Evolutionary conservation across 92 coral and sea anemone species (phyloP), one percentile per base, ranked within the genome.

Genomic region (Plumapathes pennacea): DNA sequence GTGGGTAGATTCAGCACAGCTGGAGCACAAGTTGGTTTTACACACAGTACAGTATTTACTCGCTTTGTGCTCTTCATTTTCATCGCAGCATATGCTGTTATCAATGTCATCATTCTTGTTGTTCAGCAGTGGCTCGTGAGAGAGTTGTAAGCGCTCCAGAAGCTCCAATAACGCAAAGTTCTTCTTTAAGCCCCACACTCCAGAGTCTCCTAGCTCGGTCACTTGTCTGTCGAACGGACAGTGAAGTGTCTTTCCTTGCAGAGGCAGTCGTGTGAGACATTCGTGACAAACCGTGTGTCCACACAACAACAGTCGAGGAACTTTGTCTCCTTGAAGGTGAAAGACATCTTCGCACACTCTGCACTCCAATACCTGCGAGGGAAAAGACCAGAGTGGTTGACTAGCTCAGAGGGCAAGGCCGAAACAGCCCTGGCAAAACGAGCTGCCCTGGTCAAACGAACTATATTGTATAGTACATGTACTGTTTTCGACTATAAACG

Each of bases 231-330:
- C 99, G 81, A 94, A 94, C 31, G 99, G 99, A 23, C 99, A 94
- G 19, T 77, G 80, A 6, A 94, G 57, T 13, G 77, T 81, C 23
- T 85, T 79, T 37, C 85, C 89, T 47, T 76, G 94, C 14, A 89
- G 72, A 28, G 96, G 97, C 1, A 94, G 80, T 20, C 80, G 85
- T 8, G 99, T 84, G 48, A 94, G 75, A 62, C 99, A 94, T 46
- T 94, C 99, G 51, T 94, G 99, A 42, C 99, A 94, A 5, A 94
- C 89, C 6, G 99, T 89, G 38, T 94, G 99, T 14, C 99, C 99
- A 72, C 99, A 94, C 14, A 94, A 55, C 42, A 94, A 76, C 26
- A 94, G 76, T 17, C 99, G 71, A 46, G 99, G 99, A 18, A 94
- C 99, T 67, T 94, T 94, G 38, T 94, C 99, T 54, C 99, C 99